phyloP scores from a whole-genome alignment of 2,797 vertebrate species.

The Brachymystax lenok region DNA sequence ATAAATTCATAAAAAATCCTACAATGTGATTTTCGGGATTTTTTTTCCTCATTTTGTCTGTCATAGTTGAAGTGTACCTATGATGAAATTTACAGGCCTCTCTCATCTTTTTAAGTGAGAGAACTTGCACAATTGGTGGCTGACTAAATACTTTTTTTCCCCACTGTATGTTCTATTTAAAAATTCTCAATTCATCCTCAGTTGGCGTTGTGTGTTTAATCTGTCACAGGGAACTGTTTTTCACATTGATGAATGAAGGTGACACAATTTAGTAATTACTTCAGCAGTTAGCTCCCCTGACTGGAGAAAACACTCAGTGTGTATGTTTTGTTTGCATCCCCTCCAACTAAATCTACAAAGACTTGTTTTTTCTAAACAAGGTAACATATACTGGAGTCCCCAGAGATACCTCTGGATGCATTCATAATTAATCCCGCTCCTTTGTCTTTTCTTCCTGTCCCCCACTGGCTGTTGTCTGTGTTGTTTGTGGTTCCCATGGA shows the following conservation, averaged over 20 bases:
- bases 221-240: conserved; percentile 13
- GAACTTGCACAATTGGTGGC: too few relatives aligned
- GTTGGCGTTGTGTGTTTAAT: conserved; percentile 1
- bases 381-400: conserved; percentile 9
- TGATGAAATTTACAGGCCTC: too few relatives aligned
- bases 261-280: conserved; percentile 36
- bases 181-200: conserved; percentile 7
- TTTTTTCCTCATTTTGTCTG: too few relatives aligned
- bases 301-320: conserved; percentile 29
- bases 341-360: conserved; percentile 16
- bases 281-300: conserved; percentile 7
- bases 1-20: too few relatives aligned
- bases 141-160: too few relatives aligned
- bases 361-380: conserved; percentile 16
- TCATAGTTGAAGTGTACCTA: too few relatives aligned
- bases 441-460: conserved; percentile 49
- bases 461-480: conserved; percentile 28
- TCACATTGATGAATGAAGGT: neutral
- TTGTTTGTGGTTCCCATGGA: conserved; percentile 29
- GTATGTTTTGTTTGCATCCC: conserved; percentile 13
- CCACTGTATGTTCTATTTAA: conserved; percentile 11
- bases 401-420: conserved; percentile 17
- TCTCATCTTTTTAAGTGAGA: too few relatives aligned
- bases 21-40: too few relatives aligned
- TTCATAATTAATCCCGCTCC: neutral